Percentiles rank a stretch among this genome's conserved stretches.
Evolutionary conservation across 2,797 vertebrate species (phyloP).

Genomic region (Calcarius lapponicus): DNA sequence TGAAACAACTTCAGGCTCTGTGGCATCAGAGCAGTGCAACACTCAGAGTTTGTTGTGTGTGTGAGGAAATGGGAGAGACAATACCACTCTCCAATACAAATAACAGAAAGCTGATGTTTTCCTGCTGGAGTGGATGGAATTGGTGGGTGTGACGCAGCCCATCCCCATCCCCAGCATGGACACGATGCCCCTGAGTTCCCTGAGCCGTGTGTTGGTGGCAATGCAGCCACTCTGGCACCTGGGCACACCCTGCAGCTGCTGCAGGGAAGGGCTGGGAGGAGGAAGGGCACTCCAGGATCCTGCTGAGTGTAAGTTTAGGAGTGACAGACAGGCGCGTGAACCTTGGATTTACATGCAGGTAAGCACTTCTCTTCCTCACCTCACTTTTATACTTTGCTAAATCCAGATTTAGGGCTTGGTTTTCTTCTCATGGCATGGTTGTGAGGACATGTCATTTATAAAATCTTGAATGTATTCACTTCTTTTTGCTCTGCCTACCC

Average conservation of each 20-base stretch:
- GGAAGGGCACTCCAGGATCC: neutral
- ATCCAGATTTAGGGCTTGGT: neutral
- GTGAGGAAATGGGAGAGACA: neutral
- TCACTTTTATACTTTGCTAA: neutral
- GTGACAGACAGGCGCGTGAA: neutral
- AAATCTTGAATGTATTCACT: neutral
- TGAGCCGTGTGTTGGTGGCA: rapidly evolving
- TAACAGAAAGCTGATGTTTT: neutral
- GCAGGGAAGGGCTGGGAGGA: neutral
- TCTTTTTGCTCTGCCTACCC: neutral
- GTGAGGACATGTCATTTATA: neutral
- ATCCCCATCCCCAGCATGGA: neutral
- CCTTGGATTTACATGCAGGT: neutral
- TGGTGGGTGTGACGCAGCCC: neutral
- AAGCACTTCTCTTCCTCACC: neutral
- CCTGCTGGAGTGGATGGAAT: neutral
- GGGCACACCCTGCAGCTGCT: neutral
- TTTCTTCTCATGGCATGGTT: neutral
- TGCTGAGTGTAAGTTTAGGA: neutral
- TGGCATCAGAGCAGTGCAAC: rapidly evolving
- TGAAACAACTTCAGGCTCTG: neutral
- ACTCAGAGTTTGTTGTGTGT: neutral
- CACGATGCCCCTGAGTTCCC: rapidly evolving
- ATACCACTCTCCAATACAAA: neutral
- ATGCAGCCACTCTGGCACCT: neutral